These are phyloP conservation scores for Dolichallabes microphthalmus DNA, from an alignment of 2,113 vertebrate genomes.

Conservation along the genomic window DNA sequence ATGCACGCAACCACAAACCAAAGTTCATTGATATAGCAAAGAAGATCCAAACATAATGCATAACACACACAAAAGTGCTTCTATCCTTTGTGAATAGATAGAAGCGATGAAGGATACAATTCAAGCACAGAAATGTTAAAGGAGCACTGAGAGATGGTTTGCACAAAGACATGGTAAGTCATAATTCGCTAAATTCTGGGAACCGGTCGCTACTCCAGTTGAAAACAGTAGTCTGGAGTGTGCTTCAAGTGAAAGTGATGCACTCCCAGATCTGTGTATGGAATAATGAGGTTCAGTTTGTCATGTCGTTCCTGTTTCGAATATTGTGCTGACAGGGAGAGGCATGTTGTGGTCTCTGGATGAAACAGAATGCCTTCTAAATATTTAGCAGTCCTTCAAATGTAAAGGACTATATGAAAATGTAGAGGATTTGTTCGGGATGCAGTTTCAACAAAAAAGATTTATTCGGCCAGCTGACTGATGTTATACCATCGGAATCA, in stretches of 20 bases:
- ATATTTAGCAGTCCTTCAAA: background rate
- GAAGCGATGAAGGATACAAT: background rate
- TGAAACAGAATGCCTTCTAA: background rate
- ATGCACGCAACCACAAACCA: background rate
- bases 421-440: background rate
- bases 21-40: background rate
- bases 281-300: background rate
- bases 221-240: conserved; percentile 2
- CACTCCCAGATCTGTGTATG: background rate
- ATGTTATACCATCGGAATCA: background rate
- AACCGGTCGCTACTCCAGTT: background rate
- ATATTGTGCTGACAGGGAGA: background rate
- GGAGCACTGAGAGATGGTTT: background rate
- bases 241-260: background rate
- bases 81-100: background rate
- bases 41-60: background rate
- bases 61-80: background rate
- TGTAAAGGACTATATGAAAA: background rate
- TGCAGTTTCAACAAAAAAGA: background rate
- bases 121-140: background rate
- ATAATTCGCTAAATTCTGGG: background rate
- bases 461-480: background rate
- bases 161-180: no score
- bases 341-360: conserved; percentile 8
- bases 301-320: conserved; percentile 10